phyloP scores from a whole-genome alignment of 2,888 invertebrate genomes.

The Ctenicera cuprea region DNA sequence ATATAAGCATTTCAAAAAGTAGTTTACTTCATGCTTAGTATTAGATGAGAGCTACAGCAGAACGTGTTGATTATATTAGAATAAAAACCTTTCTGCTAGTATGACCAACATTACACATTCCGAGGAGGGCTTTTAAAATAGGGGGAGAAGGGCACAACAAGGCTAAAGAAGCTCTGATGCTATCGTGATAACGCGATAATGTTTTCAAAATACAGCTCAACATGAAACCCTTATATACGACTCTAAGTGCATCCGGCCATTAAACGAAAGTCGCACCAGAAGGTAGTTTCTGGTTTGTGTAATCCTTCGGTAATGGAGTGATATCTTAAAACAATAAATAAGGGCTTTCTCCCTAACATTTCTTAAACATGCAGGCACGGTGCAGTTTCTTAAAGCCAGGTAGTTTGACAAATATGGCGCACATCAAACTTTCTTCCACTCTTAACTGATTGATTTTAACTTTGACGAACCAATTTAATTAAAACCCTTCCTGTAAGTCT shows the following conservation, averaged over 20 bases:
- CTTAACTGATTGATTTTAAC: not conserved
- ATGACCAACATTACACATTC: too few species aligned
- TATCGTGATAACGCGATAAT: not conserved
- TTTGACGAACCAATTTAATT: slow-evolving; percentile 45
- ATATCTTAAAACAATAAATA: slow-evolving; percentile 45
- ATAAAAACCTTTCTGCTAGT: too few species aligned
- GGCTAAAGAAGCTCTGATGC: not conserved
- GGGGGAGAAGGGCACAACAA: too few species aligned
- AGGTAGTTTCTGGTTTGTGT: slow-evolving; percentile 48
- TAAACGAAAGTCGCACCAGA: slow-evolving; percentile 42
- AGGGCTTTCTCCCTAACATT: slow-evolving; percentile 22
- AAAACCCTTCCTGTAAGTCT: slow-evolving; percentile 32
- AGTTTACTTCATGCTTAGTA: too few species aligned
- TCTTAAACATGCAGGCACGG: slow-evolving; percentile 20
- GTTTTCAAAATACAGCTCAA: not conserved
- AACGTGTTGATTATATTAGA: too few species aligned
- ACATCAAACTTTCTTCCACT: not conserved
- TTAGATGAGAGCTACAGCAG: too few species aligned
- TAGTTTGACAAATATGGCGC: not conserved
- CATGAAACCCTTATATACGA: not conserved
- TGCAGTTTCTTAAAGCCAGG: not conserved
- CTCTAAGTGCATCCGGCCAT: slow-evolving; percentile 52
- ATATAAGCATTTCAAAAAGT: too few species aligned
- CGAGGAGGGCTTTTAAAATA: too few species aligned
- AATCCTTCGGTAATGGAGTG: slow-evolving; percentile 44